Evolutionary conservation across 2,113 vertebrate genomes (phyloP).

Genomic region (Amia ocellicauda): DNA sequence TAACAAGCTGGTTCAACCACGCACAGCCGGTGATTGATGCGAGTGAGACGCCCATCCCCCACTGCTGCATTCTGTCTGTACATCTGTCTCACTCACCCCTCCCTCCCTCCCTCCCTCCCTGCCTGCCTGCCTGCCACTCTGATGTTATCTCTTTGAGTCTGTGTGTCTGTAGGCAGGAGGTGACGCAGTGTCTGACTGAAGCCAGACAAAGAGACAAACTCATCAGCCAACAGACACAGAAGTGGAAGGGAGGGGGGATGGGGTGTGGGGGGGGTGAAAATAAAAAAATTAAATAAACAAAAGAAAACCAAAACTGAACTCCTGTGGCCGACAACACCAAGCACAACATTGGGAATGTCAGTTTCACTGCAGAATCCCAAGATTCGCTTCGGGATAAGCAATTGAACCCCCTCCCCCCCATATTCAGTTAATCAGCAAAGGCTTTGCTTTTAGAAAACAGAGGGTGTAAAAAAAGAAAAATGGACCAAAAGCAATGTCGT

Average conservation of each 20-base stretch:
- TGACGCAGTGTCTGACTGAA: conserved; percentile 80
- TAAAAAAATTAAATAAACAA: conserved; percentile 67
- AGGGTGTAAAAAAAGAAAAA: no score
- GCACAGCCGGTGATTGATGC: conserved; percentile 64
- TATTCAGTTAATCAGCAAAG: no score
- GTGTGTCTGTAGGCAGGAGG: conserved; percentile 78
- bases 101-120: conserved; percentile 20
- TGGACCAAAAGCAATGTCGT: no score
- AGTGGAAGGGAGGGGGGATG: conserved; percentile 32
- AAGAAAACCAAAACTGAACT: conserved; percentile 64
- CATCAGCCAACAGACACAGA: conserved; percentile 66
- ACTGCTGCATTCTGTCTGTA: conserved; percentile 62
- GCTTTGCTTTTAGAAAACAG: no score
- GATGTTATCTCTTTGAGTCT: conserved; percentile 74
- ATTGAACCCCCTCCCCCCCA: no score
- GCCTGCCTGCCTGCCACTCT: conserved; percentile 63
- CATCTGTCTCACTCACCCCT: conserved; percentile 65
- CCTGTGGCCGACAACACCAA: conserved; percentile 34
- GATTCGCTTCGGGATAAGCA: no score
- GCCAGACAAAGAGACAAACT: conserved; percentile 77
- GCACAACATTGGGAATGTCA: conserved; percentile 47
- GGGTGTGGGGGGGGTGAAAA: conserved; percentile 36
- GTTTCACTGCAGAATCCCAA: conserved; percentile 47
- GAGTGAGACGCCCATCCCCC: conserved; percentile 64
- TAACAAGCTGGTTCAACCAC: conserved; percentile 52